A percentile compares a stretch with the other conserved stretches of the same genome.
Conservation (phyloP, 2,797 vertebrate species). For the Chaenodraco wilsoni region DNA sequence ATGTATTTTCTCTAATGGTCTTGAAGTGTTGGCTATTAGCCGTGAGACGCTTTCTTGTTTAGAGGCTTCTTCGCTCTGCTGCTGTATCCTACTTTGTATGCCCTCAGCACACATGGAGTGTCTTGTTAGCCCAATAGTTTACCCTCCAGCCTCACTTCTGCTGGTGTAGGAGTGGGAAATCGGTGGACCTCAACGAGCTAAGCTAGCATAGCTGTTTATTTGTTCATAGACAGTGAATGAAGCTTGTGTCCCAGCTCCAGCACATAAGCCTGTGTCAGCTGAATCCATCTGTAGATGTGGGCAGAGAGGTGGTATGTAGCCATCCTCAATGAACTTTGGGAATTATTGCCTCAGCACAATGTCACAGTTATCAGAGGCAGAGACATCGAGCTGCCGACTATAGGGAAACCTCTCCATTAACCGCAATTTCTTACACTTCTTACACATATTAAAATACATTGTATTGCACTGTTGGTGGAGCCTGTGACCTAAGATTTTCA, state of each 20-base stretch:
- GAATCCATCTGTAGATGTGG: constrained; percentile 51
- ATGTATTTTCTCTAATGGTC: constrained; percentile 23
- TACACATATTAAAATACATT: not conserved
- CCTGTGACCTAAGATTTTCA: too few species aligned
- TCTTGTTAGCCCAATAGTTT: constrained; percentile 38
- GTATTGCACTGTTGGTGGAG: too few species aligned
- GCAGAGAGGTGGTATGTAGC: constrained; percentile 41
- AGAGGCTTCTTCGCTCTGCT: constrained; percentile 16
- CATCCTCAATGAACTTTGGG: constrained; percentile 40
- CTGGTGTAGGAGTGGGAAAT: constrained; percentile 15
- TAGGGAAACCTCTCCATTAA: not conserved
- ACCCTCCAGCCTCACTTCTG: constrained; percentile 35
- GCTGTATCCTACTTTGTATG: constrained; percentile 59
- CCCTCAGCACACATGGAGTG: constrained; percentile 35
- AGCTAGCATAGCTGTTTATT: constrained; percentile 51
- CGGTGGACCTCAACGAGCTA: constrained; percentile 27
- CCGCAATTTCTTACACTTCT: not conserved
- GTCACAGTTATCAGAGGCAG: not conserved
- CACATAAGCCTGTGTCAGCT: constrained; percentile 55
- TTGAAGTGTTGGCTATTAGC: constrained; percentile 5
- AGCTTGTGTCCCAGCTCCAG: constrained; percentile 43
- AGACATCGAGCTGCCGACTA: not conserved
- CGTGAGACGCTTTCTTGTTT: constrained; percentile 22
- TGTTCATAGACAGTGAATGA: constrained; percentile 53
- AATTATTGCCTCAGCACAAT: constrained; percentile 18